Conservation (phyloP, 2,113 vertebrate genomes). For the Circaetus gallicus region DNA sequence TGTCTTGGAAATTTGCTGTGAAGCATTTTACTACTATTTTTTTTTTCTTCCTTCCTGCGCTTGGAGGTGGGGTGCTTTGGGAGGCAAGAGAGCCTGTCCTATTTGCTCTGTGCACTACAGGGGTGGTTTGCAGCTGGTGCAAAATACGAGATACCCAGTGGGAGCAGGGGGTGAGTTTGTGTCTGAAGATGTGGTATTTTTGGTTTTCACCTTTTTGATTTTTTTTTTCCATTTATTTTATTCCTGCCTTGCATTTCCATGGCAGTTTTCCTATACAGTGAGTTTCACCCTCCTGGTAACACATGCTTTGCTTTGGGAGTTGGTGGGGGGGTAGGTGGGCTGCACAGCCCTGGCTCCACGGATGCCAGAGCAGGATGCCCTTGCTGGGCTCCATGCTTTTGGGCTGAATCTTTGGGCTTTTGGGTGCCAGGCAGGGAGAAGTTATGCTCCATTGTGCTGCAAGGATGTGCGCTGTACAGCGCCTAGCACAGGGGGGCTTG, state of each 20-base stretch:
- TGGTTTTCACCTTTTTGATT: not conserved
- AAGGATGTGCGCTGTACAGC: not conserved
- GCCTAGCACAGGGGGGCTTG: fast-evolving
- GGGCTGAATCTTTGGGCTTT: not conserved
- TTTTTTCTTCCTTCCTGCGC: not conserved
- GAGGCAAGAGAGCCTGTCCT: not conserved
- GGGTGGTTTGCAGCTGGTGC: not conserved
- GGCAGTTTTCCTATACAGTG: not conserved
- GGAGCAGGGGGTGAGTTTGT: not conserved
- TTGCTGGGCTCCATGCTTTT: fast-evolving
- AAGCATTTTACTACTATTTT: not conserved
- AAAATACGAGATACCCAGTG: not conserved
- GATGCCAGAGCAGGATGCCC: not conserved
- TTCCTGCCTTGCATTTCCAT: not conserved
- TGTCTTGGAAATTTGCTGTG: not conserved
- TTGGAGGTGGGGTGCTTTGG: not conserved
- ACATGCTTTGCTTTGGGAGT: not conserved
- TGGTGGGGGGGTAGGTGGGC: not conserved
- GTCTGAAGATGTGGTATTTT: not conserved
- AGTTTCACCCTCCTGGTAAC: not conserved
- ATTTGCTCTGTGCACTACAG: not conserved
- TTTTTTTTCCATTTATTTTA: not conserved
- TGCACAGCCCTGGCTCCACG: fast-evolving
- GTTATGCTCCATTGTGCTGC: not conserved
- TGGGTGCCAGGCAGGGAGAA: not conserved